A percentile compares a stretch with the other conserved stretches of the same genome.
Evolutionary conservation across 2,888 invertebrate genomes (phyloP).

Genomic region (Iphiclides podalirius): DNA sequence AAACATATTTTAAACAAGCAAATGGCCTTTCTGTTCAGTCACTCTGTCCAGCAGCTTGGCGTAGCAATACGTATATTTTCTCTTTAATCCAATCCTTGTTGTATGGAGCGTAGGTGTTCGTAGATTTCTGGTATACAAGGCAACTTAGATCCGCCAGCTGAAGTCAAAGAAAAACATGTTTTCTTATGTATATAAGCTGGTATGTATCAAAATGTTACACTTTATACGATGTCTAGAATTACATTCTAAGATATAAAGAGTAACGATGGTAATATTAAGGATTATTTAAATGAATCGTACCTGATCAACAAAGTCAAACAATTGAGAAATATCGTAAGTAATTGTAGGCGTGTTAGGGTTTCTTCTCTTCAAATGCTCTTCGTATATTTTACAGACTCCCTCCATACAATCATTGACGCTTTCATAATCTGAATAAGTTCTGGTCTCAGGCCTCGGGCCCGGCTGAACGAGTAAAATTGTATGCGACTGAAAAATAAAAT

Average conservation of each 20-base stretch:
- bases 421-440: slow-evolving; percentile 99
- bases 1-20: too few relatives aligned
- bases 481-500: slow-evolving; percentile 87
- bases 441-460: slow-evolving; percentile 94
- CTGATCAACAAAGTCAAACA: slow-evolving; percentile 99
- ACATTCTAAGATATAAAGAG: too few relatives aligned
- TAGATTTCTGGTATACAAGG: slow-evolving; percentile 96
- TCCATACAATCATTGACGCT: slow-evolving; percentile 99
- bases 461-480: slow-evolving; percentile 98
- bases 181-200: neutral
- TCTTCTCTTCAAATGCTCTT: slow-evolving; percentile 96
- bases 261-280: neutral
- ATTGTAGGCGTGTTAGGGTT: slow-evolving; percentile 98
- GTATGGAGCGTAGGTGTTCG: slow-evolving; percentile 98
- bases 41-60: slow-evolving; percentile 90
- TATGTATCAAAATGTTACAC: too few relatives aligned
- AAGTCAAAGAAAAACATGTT: slow-evolving; percentile 30
- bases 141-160: slow-evolving; percentile 95
- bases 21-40: slow-evolving; percentile 49
- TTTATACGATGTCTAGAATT: too few relatives aligned
- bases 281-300: slow-evolving; percentile 43
- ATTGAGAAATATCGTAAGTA: slow-evolving; percentile 98
- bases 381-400: slow-evolving; percentile 99
- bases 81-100: slow-evolving; percentile 99
- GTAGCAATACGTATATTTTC: slow-evolving; percentile 96